Evolutionary conservation across 2,113 vertebrate genomes (phyloP), one percentile per base, ranked within the genome.

Genomic region (Axis porcinus): DNA sequence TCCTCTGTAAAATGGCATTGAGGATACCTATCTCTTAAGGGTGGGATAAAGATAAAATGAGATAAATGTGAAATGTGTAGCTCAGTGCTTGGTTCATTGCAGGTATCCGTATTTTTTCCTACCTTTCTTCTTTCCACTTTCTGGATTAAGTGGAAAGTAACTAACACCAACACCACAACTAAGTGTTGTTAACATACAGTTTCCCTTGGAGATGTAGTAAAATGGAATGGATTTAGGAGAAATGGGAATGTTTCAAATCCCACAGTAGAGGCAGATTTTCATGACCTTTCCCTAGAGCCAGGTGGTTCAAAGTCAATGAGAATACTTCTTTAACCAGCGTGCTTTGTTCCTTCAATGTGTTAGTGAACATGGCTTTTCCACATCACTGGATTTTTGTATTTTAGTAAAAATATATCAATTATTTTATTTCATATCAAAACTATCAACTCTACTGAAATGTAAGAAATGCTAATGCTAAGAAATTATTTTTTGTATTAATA

Each of bases 381-480:
- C 15, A 93, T 70, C 64, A 85, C 33, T 33, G 40, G 19, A 47
- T 47, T 86, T 92, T 95, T 86, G 64, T n/a, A 58, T 67, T 78
- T 55, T 58, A 60, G 27, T 43, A 79, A 81, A 95, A 67, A 78
- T 78, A 47, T 19, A 74, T 43, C 4, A 70, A 6, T 79, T 92
- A 85, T 67, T 67, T 95, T 93, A 64, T 84, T 79, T 83, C 16
- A 7, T 82, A 78, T 78, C 36, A 87, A 97, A 93, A 91, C 21
- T 8, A 91, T 60, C n/a, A 93, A 25, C 19, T 95, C 30, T 28
- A 82, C 40, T 70, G 36, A 64, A 86, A 76, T 86, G 12, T 55
- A 85, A 92, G 27, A 87, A 87, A 83, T 84, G 7, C 4, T 36
- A 55, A 28, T 83, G 10, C 16, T 90, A 90, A 85, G 55, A 67